phyloP scores from a whole-genome alignment of 2,797 vertebrate species.

The Avahi laniger region DNA sequence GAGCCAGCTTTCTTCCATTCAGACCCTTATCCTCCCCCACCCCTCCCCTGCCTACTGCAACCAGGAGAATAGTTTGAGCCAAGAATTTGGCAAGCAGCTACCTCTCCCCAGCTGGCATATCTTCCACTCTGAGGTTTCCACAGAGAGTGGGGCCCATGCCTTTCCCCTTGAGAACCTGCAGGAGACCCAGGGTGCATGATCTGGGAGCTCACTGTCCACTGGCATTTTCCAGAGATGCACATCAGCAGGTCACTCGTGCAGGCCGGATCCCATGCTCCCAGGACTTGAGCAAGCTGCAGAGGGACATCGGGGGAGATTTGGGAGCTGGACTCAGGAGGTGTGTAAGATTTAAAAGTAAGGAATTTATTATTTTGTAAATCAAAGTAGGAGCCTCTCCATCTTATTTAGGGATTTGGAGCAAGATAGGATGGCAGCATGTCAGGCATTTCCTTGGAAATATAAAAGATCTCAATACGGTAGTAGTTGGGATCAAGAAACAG shows the following conservation, averaged over 20 bases:
- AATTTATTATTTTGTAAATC: slow-evolving; percentile 15
- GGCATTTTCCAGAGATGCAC: background rate
- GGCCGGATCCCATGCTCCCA: background rate
- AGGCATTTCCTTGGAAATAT: slow-evolving; percentile 18
- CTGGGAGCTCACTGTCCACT: background rate
- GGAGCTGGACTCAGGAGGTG: background rate
- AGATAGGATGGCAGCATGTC: background rate
- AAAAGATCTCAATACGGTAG: background rate
- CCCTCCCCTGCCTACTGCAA: background rate
- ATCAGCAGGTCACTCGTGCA: background rate
- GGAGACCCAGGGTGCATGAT: background rate
- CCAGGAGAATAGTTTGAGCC: background rate
- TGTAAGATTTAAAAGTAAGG: background rate
- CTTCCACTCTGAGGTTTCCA: background rate
- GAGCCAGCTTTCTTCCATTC: background rate
- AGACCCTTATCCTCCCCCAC: background rate
- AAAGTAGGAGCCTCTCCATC: background rate
- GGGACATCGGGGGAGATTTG: background rate
- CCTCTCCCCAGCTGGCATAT: background rate
- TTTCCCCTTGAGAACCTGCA: background rate
- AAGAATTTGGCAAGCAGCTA: background rate
- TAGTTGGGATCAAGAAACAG: background rate
- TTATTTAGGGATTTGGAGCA: background rate
- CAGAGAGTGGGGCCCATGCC: background rate
- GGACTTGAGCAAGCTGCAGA: background rate